These are phyloP conservation scores for Cryptocephalus primarius DNA, from an alignment of 2,888 invertebrate species.

Conservation along the genomic window DNA sequence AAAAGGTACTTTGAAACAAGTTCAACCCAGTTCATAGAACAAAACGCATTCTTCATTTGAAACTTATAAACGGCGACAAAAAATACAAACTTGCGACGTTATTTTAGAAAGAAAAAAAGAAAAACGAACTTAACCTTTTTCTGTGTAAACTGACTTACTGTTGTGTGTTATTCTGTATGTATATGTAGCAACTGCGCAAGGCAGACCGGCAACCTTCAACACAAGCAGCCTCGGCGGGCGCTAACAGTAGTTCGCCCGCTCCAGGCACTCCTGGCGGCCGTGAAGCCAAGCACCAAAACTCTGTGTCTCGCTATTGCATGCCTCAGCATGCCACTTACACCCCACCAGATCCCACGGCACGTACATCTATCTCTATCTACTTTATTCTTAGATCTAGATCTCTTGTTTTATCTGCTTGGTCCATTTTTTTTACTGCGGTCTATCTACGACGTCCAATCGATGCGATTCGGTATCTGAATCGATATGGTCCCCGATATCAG, in stretches of 20 bases:
- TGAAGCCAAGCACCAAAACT: conserved; percentile 38
- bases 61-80: background rate
- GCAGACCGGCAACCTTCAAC: conserved; percentile 36
- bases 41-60: background rate
- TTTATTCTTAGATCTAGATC: conserved; percentile 7
- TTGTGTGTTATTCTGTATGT: conserved; percentile 38
- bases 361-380: conserved; percentile 34
- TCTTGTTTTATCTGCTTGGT: background rate
- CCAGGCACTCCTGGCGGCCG: conserved; percentile 34
- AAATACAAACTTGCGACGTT: background rate
- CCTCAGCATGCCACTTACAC: conserved; percentile 50
- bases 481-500: too few species aligned
- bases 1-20: too few species aligned
- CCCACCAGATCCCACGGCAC: conserved; percentile 50
- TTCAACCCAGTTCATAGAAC: background rate
- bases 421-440: background rate
- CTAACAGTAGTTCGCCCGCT: conserved; percentile 26
- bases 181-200: conserved; percentile 40
- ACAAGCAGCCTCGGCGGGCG: conserved; percentile 24
- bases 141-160: conserved; percentile 21
- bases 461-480: too few species aligned
- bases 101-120: background rate
- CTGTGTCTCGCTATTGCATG: conserved; percentile 49
- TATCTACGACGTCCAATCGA: background rate
- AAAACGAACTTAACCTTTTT: background rate